Evolutionary conservation across 2,797 vertebrate genomes (phyloP).

Genomic region (Gymnoscopelus microlampas): DNA sequence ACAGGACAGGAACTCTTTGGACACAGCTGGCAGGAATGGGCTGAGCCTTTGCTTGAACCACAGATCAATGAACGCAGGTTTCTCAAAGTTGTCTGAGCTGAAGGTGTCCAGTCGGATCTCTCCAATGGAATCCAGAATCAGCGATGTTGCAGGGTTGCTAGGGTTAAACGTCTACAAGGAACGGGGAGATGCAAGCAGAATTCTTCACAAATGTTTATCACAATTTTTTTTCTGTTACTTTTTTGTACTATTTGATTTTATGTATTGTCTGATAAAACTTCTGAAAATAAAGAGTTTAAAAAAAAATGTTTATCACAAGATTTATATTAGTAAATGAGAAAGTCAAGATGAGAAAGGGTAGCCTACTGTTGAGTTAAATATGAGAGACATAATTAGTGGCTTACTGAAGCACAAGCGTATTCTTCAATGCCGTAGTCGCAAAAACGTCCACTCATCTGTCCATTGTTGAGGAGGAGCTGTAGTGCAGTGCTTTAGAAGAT

Average conservation of each 20-base stretch:
- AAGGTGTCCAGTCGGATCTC: constrained; percentile 68
- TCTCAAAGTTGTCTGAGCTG: constrained; percentile 18
- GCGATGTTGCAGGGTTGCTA: constrained; percentile 21
- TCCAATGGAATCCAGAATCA: constrained; percentile 69
- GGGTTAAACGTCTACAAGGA: constrained; percentile 55
- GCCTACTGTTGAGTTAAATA: too few species aligned
- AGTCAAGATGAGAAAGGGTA: background rate
- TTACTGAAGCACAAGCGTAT: background rate
- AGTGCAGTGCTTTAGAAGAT: background rate
- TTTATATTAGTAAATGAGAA: background rate
- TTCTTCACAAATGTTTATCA: too few species aligned
- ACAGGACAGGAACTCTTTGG: constrained; percentile 74
- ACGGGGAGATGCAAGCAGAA: background rate
- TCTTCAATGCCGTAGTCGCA: too few species aligned
- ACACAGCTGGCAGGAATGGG: constrained; percentile 67
- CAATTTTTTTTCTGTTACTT: too few species aligned
- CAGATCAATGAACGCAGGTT: constrained; percentile 50
- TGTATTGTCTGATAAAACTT: too few species aligned
- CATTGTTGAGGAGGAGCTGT: too few species aligned
- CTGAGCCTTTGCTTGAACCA: constrained; percentile 72
- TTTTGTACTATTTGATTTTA: too few species aligned
- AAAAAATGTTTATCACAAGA: too few species aligned
- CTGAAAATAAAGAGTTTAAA: too few species aligned
- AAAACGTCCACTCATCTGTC: too few species aligned
- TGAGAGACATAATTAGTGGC: too few species aligned